phyloP scores from a whole-genome alignment of 2,113 vertebrate genomes.

The Grallaria varia region DNA sequence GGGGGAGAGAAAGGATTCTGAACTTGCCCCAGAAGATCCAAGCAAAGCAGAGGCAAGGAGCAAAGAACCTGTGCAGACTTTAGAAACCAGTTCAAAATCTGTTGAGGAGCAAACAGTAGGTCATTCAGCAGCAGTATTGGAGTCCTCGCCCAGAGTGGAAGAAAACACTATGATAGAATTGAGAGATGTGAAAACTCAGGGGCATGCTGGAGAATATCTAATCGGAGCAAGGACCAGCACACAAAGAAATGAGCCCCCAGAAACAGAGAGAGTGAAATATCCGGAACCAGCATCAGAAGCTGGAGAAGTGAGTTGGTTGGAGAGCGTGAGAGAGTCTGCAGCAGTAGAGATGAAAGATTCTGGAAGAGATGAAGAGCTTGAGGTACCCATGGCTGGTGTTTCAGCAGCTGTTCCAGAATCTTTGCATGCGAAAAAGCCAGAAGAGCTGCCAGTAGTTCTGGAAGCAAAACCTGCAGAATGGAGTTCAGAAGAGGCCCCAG shows the following conservation, averaged over 20 bases:
- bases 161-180: neutral
- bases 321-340: neutral
- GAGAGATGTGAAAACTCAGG: neutral
- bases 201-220: neutral
- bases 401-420: neutral
- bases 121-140: neutral
- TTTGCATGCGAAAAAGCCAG: neutral
- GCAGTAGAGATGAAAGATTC: neutral
- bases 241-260: neutral
- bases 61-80: neutral
- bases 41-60: neutral
- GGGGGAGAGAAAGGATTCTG: neutral
- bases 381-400: neutral
- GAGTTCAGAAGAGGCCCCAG: neutral
- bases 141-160: neutral
- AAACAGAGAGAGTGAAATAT: neutral
- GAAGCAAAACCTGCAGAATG: conserved; percentile 1
- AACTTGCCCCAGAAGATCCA: neutral
- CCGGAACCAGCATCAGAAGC: neutral
- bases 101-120: neutral
- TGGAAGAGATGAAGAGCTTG: neutral
- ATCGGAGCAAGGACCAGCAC: neutral
- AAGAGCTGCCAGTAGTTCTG: neutral
- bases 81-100: neutral
- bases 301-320: neutral